These are phyloP conservation scores for Pyrocephalus nanus DNA, from an alignment of 2,797 vertebrate genomes.

Conservation along the genomic window DNA sequence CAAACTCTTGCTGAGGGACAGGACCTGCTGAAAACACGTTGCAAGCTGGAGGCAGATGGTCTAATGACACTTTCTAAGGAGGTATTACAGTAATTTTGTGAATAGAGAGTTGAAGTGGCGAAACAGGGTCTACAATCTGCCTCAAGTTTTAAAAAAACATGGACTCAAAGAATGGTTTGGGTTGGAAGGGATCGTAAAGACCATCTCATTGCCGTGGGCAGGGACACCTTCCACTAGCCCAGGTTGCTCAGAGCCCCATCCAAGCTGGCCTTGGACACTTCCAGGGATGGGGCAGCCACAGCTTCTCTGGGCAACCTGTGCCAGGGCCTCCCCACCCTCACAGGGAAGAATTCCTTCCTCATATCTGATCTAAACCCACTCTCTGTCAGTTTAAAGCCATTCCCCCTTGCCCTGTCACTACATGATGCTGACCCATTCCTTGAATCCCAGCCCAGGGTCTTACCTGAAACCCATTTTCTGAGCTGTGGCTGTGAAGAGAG, in stretches of 20 bases:
- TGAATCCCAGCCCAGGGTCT: background rate
- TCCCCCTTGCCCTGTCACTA: background rate
- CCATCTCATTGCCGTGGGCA: background rate
- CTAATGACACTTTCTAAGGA: background rate
- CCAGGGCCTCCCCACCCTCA: background rate
- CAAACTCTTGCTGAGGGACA: background rate
- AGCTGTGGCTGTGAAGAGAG: background rate
- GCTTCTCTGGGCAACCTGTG: background rate
- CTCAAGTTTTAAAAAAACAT: background rate
- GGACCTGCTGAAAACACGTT: background rate
- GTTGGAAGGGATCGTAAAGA: background rate
- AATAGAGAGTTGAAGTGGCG: background rate
- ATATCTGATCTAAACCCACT: background rate
- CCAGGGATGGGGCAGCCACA: background rate
- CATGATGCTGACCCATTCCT: background rate
- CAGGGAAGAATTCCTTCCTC: background rate
- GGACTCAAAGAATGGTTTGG: background rate
- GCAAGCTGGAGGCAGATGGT: background rate
- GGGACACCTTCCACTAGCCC: background rate
- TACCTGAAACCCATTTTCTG: background rate
- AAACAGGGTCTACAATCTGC: background rate
- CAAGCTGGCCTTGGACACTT: accelerated
- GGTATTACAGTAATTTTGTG: background rate
- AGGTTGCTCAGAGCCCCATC: accelerated
- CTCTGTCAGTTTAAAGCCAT: background rate